Base-by-base conservation (phyloP, 2,113 vertebrate genomes). In the Oryctolagus cuniculus region DNA sequence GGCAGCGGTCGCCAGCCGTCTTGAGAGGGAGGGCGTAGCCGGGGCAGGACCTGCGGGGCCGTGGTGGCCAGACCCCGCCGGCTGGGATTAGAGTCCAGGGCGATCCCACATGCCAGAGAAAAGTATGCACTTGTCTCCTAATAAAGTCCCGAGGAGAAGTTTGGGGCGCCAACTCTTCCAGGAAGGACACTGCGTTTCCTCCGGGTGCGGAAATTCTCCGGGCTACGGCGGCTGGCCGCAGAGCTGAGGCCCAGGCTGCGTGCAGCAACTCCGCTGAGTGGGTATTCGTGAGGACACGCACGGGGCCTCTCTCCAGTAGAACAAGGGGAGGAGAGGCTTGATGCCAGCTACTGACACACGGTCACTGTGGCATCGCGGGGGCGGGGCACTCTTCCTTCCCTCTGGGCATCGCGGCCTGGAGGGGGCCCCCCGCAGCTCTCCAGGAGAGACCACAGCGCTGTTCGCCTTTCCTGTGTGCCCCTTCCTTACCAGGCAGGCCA, bases 111-210 rank as follows among this genome's bases (percentile, higher is more conserved):
- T 19, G 11, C 25, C 63, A 38, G 66, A 77, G 27, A 34, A 90
- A 61, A 79, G n/a, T 67, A 78, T 24, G 49, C 31, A 36, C 38
- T 61, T 94, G 63, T 38, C 75, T 82, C 90, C 94, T 91, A 96
- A 96, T 97, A 97, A 98, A 97, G 63, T 72, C 91, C 73, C 74
- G 44, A 91, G 66, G 49, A 84, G 83, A 63, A 66, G 44, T 51
- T 55, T 81, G 79, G 10, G 88, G n/a, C n/a, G 4, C 3, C 36
- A 83, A 31, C 51, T 89, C 73, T 94, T 75, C 19, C 16, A 72
- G 67, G 36, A 53, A 85, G 81, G 3, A 27, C 55, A 3, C 24
- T 17, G 25, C 79, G 61, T 51, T 24, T 8, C 49, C 73, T 27
- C n/a, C 25, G 61, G 34, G 69, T 61, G 66, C 38, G 34, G 10